phyloP scores from a whole-genome alignment of 2,888 invertebrate genomes.

The Drosophila atripex region DNA sequence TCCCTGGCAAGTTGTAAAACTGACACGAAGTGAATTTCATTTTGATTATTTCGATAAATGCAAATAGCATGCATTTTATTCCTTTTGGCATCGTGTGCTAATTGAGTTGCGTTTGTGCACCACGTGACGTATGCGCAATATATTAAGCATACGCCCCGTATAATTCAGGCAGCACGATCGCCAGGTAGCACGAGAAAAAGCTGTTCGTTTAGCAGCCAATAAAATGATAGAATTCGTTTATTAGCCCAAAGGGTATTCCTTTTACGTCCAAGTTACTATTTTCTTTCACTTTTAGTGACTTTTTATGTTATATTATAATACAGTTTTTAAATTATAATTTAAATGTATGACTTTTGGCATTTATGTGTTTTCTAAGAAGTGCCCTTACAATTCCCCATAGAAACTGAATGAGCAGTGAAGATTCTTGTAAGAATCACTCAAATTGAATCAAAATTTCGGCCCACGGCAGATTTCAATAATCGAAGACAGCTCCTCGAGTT shows the following conservation, averaged over 20 bases:
- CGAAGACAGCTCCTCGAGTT: slow-evolving; percentile 51
- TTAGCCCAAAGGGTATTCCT: neutral
- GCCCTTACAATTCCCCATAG: slow-evolving; percentile 6
- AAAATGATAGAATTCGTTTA: slow-evolving; percentile 26
- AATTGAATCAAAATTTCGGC: slow-evolving; percentile 45
- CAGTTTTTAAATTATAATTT: neutral
- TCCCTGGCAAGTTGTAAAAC: slow-evolving; percentile 4
- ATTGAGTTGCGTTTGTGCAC: slow-evolving; percentile 50
- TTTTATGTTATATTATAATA: neutral
- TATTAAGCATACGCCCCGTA: slow-evolving; percentile 63
- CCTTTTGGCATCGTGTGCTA: slow-evolving; percentile 45
- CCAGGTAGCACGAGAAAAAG: slow-evolving; percentile 6
- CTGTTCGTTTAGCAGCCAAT: slow-evolving; percentile 53
- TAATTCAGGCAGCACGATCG: slow-evolving; percentile 40
- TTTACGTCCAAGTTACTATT: neutral
- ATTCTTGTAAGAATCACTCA: slow-evolving; percentile 64
- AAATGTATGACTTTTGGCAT: neutral
- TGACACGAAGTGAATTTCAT: slow-evolving; percentile 25
- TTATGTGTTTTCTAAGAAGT: neutral
- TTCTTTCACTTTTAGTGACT: neutral
- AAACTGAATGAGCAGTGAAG: slow-evolving; percentile 1
- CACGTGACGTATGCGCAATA: slow-evolving; percentile 72
- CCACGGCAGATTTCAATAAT: slow-evolving; percentile 74
- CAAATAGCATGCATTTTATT: slow-evolving; percentile 36
- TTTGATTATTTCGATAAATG: slow-evolving; percentile 50